phyloP scores from a whole-genome alignment of 2,888 invertebrate species.

The Microctonus hyperodae region DNA sequence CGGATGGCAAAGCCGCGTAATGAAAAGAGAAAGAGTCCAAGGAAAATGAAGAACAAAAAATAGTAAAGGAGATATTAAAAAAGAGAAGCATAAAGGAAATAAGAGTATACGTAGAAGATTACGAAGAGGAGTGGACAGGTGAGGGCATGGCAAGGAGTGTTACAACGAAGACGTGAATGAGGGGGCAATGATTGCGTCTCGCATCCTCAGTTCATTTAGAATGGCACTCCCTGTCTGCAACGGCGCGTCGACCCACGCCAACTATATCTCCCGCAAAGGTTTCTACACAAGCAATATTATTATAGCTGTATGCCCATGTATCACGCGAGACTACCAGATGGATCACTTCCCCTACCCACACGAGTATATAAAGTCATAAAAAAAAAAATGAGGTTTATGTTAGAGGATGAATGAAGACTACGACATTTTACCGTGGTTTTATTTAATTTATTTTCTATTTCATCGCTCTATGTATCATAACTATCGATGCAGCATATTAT shows the following conservation, averaged over 20 bases:
- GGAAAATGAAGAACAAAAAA: neutral
- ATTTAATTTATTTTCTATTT: neutral
- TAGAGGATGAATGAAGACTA: neutral
- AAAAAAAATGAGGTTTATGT: neutral
- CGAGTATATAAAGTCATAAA: conserved; percentile 9
- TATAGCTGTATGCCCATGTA: conserved; percentile 54
- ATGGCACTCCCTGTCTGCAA: conserved; percentile 59
- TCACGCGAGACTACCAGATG: conserved; percentile 57
- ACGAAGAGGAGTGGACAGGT: conserved; percentile 11
- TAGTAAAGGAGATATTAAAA: neutral
- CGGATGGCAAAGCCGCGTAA: conserved; percentile 25
- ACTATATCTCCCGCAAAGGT: conserved; percentile 44
- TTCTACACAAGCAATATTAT: conserved; percentile 43
- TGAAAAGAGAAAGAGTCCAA: neutral
- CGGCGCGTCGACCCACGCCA: conserved; percentile 53
- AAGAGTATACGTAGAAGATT: neutral
- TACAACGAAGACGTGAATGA: conserved; percentile 26
- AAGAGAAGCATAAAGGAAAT: neutral
- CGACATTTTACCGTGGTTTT: neutral
- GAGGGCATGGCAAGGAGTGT: conserved; percentile 18
- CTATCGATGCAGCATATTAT: neutral
- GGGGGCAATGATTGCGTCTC: conserved; percentile 27
- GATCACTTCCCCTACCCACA: conserved; percentile 50
- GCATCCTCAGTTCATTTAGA: conserved; percentile 44
- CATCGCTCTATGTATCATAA: neutral